Evolutionary conservation across 2,797 vertebrate species (phyloP).

Genomic region (Chelmon rostratus): DNA sequence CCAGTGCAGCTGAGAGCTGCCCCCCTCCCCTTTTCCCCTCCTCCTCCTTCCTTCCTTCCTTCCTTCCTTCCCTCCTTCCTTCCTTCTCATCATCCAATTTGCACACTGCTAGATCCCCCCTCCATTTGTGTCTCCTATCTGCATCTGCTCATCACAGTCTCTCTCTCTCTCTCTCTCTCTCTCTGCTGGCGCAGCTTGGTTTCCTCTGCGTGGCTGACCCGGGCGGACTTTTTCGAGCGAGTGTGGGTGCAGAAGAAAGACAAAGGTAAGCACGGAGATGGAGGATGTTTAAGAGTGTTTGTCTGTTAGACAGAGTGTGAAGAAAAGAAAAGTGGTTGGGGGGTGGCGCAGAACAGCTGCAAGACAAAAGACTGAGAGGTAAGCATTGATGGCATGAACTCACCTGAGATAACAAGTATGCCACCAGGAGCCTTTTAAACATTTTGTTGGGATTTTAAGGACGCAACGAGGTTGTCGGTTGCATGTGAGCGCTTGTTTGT

Average conservation of each 20-base stretch:
- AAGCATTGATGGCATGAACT: slow-evolving; percentile 56
- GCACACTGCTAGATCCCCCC: slow-evolving; percentile 71
- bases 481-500: slow-evolving; percentile 40
- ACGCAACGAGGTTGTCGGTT: slow-evolving; percentile 9
- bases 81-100: slow-evolving; percentile 81
- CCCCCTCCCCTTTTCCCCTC: slow-evolving; percentile 37
- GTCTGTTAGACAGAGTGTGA: slow-evolving; percentile 41
- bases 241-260: slow-evolving; percentile 77
- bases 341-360: slow-evolving; percentile 46
- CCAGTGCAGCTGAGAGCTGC: slow-evolving; percentile 83
- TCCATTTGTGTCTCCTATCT: slow-evolving; percentile 77
- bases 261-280: slow-evolving; percentile 77
- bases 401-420: slow-evolving; percentile 59
- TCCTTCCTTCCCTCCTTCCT: slow-evolving; percentile 63
- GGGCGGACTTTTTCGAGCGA: slow-evolving; percentile 74
- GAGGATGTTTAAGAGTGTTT: slow-evolving; percentile 61
- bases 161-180: slow-evolving; percentile 39
- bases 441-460: slow-evolving; percentile 13
- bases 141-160: slow-evolving; percentile 76
- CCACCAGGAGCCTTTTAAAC: slow-evolving; percentile 36
- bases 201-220: slow-evolving; percentile 80
- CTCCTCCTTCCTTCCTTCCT: slow-evolving; percentile 59
- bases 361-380: slow-evolving; percentile 74
- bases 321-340: background rate
- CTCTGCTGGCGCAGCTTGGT: slow-evolving; percentile 69